Percentiles rank a stretch among this genome's conserved stretches.
phyloP scores from a whole-genome alignment of 2,888 invertebrate genomes.

The Ophion obscuratus region DNA sequence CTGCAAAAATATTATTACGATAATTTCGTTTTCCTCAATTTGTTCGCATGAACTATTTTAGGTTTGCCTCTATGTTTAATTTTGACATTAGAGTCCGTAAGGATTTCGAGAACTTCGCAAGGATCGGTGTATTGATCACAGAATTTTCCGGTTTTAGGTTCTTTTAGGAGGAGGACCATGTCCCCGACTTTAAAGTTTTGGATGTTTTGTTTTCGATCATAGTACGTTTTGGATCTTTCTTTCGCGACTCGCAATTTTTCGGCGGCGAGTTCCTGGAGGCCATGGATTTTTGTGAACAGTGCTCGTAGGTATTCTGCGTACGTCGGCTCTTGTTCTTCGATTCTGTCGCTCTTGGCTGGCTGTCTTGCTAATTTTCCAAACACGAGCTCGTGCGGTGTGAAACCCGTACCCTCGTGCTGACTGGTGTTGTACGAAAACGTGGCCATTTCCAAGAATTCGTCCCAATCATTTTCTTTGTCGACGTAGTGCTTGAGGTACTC shows the following conservation, averaged over 20 bases:
- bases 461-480: slow-evolving; percentile 42
- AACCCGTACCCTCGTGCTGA: slow-evolving; percentile 59
- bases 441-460: slow-evolving; percentile 47
- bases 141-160: slow-evolving; percentile 35
- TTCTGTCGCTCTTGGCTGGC: slow-evolving; percentile 5
- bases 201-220: slow-evolving; percentile 35
- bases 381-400: slow-evolving; percentile 64
- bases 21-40: slow-evolving; percentile 22
- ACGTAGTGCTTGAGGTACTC: slow-evolving; percentile 65
- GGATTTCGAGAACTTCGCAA: slow-evolving; percentile 32
- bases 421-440: slow-evolving; percentile 64
- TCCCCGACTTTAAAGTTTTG: slow-evolving; percentile 38
- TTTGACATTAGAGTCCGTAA: slow-evolving; percentile 20
- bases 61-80: slow-evolving; percentile 8
- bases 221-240: slow-evolving; percentile 35
- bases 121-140: slow-evolving; percentile 33
- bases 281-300: slow-evolving; percentile 37
- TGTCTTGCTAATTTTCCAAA: slow-evolving; percentile 50
- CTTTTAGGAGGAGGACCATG: slow-evolving; percentile 29
- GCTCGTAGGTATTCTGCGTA: slow-evolving; percentile 19
- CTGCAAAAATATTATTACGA: slow-evolving; percentile 5
- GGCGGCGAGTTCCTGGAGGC: slow-evolving; percentile 14
- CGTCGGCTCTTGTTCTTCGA: slow-evolving; percentile 20
- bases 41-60: slow-evolving; percentile 42
- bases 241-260: slow-evolving; percentile 26